Conservation (phyloP, 2,113 vertebrate genomes). For the Tragulus kanchil region DNA sequence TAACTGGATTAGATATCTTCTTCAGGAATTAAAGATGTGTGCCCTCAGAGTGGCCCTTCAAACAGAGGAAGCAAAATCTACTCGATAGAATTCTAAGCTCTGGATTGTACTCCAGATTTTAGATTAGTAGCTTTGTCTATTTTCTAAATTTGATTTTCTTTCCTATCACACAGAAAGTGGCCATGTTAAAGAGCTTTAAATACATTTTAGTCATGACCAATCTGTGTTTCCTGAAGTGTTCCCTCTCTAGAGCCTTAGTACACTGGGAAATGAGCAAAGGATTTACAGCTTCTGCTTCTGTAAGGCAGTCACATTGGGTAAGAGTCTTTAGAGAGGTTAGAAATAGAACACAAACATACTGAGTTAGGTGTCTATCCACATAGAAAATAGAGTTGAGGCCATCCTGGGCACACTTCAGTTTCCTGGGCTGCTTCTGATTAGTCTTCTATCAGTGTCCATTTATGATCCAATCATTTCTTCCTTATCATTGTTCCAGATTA, state of each 20-base stretch:
- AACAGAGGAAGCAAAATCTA: not conserved
- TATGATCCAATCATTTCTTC: not conserved
- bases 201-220: not conserved
- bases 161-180: not conserved
- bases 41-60: not conserved
- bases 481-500: not conserved
- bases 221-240: not conserved
- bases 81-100: not conserved
- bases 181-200: not conserved
- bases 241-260: not conserved
- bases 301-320: not conserved
- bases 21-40: not conserved
- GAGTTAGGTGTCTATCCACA: not conserved
- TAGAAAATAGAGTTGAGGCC: not conserved
- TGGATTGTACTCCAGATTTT: not conserved
- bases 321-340: not conserved
- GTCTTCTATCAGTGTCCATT: not conserved
- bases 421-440: not conserved
- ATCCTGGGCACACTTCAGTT: not conserved
- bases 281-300: not conserved
- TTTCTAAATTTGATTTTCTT: slow-evolving; percentile 32
- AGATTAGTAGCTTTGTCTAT: not conserved
- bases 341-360: not conserved
- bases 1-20: not conserved
- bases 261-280: not conserved